Evolutionary conservation across 2,797 vertebrate species (phyloP), one percentile per base, ranked within the genome.

Genomic region (Crypturellus tataupa): DNA sequence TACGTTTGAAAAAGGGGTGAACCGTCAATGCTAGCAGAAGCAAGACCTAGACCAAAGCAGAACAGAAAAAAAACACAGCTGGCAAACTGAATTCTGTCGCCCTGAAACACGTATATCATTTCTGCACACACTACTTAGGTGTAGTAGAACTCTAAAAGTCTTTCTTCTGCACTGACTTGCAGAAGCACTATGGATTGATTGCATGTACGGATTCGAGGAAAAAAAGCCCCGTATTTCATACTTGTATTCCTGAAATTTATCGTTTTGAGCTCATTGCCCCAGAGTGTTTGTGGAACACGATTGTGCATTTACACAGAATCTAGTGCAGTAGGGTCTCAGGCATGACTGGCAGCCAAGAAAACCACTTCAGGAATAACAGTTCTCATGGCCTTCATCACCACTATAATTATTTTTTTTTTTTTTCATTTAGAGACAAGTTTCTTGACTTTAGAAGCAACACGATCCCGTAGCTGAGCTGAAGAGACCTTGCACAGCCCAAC

Each of bases 241-340:
- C 8, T 12, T 68, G 82, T 19, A 4, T 31, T 63, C 33, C 58
- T 46, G 39, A 53, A 42, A 67, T 10, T 8, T 13, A 6, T 23
- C 33, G 18, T 56, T 68, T 62, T 33, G 23, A 53, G 63, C 20
- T 62, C 35, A 3, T 10, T 63, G 46, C 33, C 59, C 27, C n/a
- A 15, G 33, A 39, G 21, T 2, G 20, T 18, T 21, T 44, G 9
- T 2, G 37, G n/a, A 55, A 5, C 0, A 0, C 6, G 73, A 13
- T 1, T 71, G n/a, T 12, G 51, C 4, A 8, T 20, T 53, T 33
- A n/a, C 69, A 16, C 56, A 10, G 33, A 10, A 10, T 19, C 40
- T 37, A 1, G 46, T 0, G 33, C 27, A 16, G 23, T 1, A 18
- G 39, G 10, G 5, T 47, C 78, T 64, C 56, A 17, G 27, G 1